phyloP scores from a whole-genome alignment of 2,797 vertebrate species.

The Geotria australis region DNA sequence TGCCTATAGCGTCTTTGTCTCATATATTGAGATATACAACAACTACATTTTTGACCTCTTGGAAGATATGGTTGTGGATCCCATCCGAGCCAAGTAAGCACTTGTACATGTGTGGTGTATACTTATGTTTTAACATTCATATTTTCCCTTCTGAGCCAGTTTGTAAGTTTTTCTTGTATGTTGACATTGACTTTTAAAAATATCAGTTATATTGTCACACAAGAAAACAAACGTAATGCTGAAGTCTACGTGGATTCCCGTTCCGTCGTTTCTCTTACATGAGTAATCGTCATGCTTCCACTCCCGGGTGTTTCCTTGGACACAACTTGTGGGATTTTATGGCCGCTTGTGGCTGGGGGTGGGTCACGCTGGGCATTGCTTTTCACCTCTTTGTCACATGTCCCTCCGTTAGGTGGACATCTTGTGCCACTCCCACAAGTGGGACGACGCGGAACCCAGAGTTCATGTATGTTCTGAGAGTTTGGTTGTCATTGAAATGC shows the following conservation, averaged over 20 bases:
- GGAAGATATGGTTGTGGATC: conserved; percentile 40
- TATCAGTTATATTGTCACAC: too few species aligned
- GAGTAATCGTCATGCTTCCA: too few species aligned
- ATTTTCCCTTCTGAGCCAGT: too few species aligned
- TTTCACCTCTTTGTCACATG: conserved; percentile 10
- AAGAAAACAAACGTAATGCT: too few species aligned
- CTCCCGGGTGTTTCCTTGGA: background rate
- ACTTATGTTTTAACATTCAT: too few species aligned
- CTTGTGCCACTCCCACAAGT: conserved; percentile 32
- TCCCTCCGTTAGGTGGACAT: conserved; percentile 73
- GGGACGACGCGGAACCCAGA: conserved; percentile 34
- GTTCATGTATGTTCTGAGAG: conserved; percentile 52
- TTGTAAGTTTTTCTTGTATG: too few species aligned
- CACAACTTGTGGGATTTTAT: background rate
- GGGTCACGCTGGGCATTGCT: background rate
- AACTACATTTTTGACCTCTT: conserved; percentile 93
- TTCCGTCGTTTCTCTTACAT: too few species aligned
- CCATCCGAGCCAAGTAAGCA: conserved; percentile 66
- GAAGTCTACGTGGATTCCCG: too few species aligned
- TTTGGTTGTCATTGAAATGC: conserved; percentile 1
- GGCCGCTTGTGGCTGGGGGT: background rate
- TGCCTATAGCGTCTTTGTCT: conserved; percentile 62
- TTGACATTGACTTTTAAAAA: too few species aligned
- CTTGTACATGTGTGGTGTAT: too few species aligned
- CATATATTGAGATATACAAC: conserved; percentile 94